A percentile compares a stretch with the other conserved stretches of the same genome.
phyloP scores from a whole-genome alignment of 1,140 invertebrate species.

The Heliothis subflexa region DNA sequence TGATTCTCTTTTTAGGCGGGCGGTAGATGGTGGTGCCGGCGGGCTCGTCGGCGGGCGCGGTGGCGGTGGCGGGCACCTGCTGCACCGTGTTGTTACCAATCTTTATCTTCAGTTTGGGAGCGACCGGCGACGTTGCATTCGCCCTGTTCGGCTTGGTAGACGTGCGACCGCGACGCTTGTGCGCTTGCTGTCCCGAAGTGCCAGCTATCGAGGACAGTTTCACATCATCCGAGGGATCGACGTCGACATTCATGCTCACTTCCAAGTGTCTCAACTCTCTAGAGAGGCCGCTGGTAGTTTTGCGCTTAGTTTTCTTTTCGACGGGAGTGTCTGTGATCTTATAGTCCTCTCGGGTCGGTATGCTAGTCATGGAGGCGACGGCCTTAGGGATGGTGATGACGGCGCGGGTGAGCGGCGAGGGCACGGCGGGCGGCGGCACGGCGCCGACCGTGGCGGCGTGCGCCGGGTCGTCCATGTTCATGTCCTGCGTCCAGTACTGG shows the following conservation, averaged over 20 bases:
- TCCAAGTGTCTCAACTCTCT: constrained; percentile 87
- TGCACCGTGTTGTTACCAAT: constrained; percentile 88
- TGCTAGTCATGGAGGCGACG: constrained; percentile 93
- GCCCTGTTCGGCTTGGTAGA: constrained; percentile 75
- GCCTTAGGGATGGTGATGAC: constrained; percentile 95
- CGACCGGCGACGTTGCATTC: constrained; percentile 69
- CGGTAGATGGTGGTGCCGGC: constrained; percentile 86
- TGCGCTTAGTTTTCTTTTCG: constrained; percentile 89
- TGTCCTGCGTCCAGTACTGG: constrained; percentile 94
- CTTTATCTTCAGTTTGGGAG: constrained; percentile 94
- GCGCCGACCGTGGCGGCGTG: constrained; percentile 81
- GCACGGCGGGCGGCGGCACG: constrained; percentile 87
- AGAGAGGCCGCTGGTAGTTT: constrained; percentile 84
- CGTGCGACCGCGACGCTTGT: constrained; percentile 87
- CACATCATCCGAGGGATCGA: constrained; percentile 74
- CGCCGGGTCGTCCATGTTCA: constrained; percentile 92
- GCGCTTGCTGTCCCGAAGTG: constrained; percentile 64
- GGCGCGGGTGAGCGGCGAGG: constrained; percentile 89
- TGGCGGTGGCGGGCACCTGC: constrained; percentile 64
- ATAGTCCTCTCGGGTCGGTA: constrained; percentile 94
- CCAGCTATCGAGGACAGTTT: constrained; percentile 71
- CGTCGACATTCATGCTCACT: constrained; percentile 81
- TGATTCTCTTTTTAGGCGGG: constrained; percentile 93
- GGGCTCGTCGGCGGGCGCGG: constrained; percentile 76
- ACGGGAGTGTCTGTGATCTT: constrained; percentile 89